Evolutionary conservation across 2,113 vertebrate genomes (phyloP).

Genomic region (Psittacus erithacus): DNA sequence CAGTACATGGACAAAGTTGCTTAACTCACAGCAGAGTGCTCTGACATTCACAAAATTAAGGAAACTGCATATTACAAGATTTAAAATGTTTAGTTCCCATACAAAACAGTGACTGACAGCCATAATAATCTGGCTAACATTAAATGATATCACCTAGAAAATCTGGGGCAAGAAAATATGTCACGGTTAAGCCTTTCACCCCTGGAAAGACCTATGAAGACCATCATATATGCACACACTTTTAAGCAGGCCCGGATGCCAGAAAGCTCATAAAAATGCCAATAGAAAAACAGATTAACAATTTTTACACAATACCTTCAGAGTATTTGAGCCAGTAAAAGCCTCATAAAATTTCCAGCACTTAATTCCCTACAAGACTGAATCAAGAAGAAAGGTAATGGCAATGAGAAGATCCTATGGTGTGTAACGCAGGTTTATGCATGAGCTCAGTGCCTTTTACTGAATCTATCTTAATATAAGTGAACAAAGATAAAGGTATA

Average conservation of each 20-base stretch:
- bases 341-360: background rate
- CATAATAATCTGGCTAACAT: background rate
- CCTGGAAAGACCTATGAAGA: background rate
- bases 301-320: background rate
- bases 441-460: background rate
- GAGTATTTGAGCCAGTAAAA: background rate
- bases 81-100: conserved; percentile 3
- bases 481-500: background rate
- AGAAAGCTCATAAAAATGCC: background rate
- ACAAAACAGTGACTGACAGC: background rate
- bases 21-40: background rate
- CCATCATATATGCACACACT: rapidly evolving
- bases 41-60: conserved; percentile 48
- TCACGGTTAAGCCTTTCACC: background rate
- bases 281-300: background rate
- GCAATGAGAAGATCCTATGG: background rate
- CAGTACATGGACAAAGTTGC: background rate
- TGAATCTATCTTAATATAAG: background rate
- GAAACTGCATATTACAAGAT: conserved; percentile 18
- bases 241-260: background rate
- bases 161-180: background rate
- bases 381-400: background rate
- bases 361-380: background rate
- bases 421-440: background rate
- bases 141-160: conserved; percentile 14